Evolutionary conservation across 2,113 vertebrate genomes (phyloP).

Genomic region (Gila orcuttii): DNA sequence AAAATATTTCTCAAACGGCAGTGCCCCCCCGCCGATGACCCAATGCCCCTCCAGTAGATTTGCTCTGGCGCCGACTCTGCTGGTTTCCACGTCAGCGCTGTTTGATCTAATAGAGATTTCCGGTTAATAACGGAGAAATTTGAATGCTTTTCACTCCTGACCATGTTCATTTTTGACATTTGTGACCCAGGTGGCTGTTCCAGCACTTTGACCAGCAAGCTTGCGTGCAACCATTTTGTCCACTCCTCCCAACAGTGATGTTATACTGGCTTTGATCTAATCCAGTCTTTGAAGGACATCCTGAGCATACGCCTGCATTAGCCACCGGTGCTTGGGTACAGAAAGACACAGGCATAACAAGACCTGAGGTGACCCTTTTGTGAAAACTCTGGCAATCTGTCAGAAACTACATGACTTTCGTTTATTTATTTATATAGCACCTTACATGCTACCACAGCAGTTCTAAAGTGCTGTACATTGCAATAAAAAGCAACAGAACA

Average conservation of each 20-base stretch:
- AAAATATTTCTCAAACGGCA: too few species aligned
- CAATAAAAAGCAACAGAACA: background rate
- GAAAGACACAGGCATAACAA: background rate
- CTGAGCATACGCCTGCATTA: background rate
- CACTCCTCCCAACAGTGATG: constrained; percentile 41
- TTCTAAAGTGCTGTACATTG: background rate
- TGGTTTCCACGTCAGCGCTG: too few species aligned
- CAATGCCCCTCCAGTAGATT: too few species aligned
- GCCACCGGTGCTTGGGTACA: background rate
- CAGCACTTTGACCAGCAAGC: constrained; percentile 13
- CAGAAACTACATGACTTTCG: too few species aligned
- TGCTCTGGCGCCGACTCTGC: too few species aligned
- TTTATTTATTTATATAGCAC: too few species aligned
- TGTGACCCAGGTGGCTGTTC: constrained; percentile 35
- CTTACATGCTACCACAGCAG: too few species aligned
- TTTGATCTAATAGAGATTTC: too few species aligned
- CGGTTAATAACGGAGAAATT: too few species aligned
- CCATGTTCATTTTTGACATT: background rate
- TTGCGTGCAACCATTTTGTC: constrained; percentile 46
- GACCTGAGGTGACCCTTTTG: background rate
- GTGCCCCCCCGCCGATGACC: too few species aligned
- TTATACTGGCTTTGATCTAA: background rate
- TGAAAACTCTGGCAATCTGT: too few species aligned
- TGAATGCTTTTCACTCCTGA: background rate
- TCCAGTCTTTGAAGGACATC: background rate